Evolutionary conservation across 1,140 invertebrate genomes (phyloP), one percentile per base, ranked within the genome.

Genomic region (Hermetia illucens): DNA sequence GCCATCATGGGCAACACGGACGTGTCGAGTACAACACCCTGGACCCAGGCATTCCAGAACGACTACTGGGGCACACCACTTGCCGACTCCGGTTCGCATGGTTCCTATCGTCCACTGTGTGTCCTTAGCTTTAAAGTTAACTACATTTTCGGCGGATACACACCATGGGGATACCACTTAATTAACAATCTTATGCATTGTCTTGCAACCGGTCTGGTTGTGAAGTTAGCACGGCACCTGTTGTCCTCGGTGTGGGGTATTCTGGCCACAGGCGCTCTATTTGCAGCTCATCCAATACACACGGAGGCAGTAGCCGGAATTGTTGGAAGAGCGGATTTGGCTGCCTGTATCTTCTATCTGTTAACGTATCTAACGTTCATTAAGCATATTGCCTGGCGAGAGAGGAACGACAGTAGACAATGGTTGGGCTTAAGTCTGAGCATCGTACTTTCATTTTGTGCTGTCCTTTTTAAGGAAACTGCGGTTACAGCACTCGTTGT

Each of bases 251-350:
- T 67, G 48, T 65, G 78, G 53, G 72, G 78, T 6, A 72, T 80
- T 10, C 72, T 79, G 35, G 67, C 89, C 13, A 75, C 90, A 1
- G 85, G 90, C 2, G 61, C 93, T 2, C 68, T 92, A 18, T 98
- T 97, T 66, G 89, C 93, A 25, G 78, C 86, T 1, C 94, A 97
- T 68, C 94, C 94, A 13, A 79, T 98, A 45, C 94, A 98, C 63
- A 88, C 85, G 20, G 93, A 97, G 65, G 88, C 91, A 1, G 91
- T 97, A 5, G 88, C 91, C 9, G 90, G 90, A n/a, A 76, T 97
- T 32, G 92, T 97, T 9, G 93, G 94, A 8, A 70, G 91, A 47
- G 93, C 93, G 4, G 94, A 98, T 64, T 67, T 95, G 13, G 75
- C 90, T 8, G 86, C 88, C 15, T 89, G 88, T 52, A 78, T 93